A percentile compares a stretch with the other conserved stretches of the same genome.
phyloP scores from a whole-genome alignment of 2,888 invertebrate genomes.

The Ennomos fuscantarius region DNA sequence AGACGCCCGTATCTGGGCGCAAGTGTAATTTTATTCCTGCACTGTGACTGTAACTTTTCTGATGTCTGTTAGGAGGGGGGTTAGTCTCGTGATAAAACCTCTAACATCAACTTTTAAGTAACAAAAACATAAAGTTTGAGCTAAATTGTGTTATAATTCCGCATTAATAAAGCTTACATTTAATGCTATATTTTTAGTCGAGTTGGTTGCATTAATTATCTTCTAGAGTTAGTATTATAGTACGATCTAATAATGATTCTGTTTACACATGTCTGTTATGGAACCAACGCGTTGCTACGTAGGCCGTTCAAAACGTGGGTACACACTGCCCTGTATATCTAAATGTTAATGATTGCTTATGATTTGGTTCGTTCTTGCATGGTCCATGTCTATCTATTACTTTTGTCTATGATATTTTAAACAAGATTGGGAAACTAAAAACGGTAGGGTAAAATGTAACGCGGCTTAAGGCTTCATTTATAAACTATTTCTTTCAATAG shows the following conservation, averaged over 20 bases:
- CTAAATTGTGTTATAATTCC: too few species aligned
- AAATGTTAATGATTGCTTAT: slow-evolving; percentile 8
- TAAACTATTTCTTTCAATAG: too few species aligned
- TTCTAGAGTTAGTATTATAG: neutral
- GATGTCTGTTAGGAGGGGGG: too few species aligned
- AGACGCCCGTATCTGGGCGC: too few species aligned
- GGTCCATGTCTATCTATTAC: slow-evolving; percentile 5
- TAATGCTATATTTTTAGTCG: too few species aligned
- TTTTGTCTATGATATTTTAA: neutral
- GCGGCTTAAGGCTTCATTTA: too few species aligned
- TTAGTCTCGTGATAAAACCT: too few species aligned
- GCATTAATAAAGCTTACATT: too few species aligned
- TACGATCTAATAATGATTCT: slow-evolving; percentile 6
- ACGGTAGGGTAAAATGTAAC: neutral
- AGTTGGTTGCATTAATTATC: neutral
- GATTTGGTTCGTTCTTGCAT: slow-evolving; percentile 10
- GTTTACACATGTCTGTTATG: slow-evolving; percentile 35
- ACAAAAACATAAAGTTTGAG: too few species aligned
- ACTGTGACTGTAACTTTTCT: too few species aligned
- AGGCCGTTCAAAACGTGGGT: slow-evolving; percentile 41
- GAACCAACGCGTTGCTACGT: slow-evolving; percentile 17
- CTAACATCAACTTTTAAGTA: too few species aligned
- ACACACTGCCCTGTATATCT: slow-evolving; percentile 7
- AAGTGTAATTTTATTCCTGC: too few species aligned
- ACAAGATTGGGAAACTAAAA: neutral